Evolutionary conservation across 1,140 invertebrate species (phyloP).

Genomic region (Drosophila biarmipes): DNA sequence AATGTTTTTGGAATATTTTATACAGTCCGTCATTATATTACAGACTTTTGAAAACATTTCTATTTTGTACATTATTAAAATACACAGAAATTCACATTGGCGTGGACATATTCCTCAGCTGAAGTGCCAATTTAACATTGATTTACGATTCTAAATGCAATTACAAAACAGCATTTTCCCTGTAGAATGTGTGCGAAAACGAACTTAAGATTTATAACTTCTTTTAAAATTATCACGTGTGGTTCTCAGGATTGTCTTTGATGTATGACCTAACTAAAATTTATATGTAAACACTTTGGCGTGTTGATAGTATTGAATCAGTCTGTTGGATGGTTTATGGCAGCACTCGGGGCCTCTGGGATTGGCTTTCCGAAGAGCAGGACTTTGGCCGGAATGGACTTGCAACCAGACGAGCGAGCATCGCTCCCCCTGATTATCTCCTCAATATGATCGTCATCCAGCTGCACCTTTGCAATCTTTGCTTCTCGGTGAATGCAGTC

Average conservation of each 20-base stretch:
- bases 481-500: slow-evolving; percentile 48
- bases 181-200: too few species aligned
- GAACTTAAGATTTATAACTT: background rate
- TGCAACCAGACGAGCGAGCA: slow-evolving; percentile 46
- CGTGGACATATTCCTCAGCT: background rate
- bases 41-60: background rate
- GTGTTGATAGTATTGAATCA: background rate
- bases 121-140: background rate
- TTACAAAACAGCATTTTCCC: background rate
- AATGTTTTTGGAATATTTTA: too few species aligned
- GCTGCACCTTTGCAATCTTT: background rate
- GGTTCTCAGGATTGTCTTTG: background rate
- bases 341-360: background rate
- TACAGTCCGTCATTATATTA: background rate
- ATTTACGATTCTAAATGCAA: background rate
- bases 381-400: slow-evolving; percentile 53
- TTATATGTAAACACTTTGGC: background rate
- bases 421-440: slow-evolving; percentile 33
- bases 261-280: background rate
- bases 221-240: background rate
- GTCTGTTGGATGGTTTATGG: background rate
- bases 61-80: background rate
- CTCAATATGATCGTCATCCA: slow-evolving; percentile 12
- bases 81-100: background rate
- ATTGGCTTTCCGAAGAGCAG: slow-evolving; percentile 32